Conservation (phyloP, 2,888 invertebrate species). For the Pachycephus smyrnensis region DNA sequence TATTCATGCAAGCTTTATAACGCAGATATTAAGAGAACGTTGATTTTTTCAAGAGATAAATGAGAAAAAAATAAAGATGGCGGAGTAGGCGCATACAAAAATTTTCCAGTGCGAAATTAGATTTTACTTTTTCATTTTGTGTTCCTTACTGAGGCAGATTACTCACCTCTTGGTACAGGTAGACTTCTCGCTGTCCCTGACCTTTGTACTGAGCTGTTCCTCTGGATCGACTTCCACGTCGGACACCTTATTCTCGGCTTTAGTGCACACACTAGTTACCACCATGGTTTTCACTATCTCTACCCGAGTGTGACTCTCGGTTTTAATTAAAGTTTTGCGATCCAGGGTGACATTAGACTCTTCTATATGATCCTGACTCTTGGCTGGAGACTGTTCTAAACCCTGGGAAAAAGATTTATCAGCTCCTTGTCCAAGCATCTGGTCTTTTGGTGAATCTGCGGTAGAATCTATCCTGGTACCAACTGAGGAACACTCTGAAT, state of each 20-base stretch:
- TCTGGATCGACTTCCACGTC: neutral
- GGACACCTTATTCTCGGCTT: neutral
- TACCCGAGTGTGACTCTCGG: neutral
- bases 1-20: too few relatives aligned
- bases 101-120: too few relatives aligned
- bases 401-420: too few relatives aligned
- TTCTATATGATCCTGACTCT: too few relatives aligned
- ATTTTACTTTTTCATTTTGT: too few relatives aligned
- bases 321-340: neutral
- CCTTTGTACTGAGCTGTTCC: neutral
- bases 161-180: neutral
- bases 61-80: too few relatives aligned
- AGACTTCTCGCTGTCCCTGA: neutral
- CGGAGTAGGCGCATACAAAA: too few relatives aligned
- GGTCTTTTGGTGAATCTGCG: neutral
- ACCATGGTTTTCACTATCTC: neutral
- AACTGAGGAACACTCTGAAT: slow-evolving; percentile 52
- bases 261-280: neutral
- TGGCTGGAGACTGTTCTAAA: too few relatives aligned
- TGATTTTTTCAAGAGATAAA: too few relatives aligned
- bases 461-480: slow-evolving; percentile 29
- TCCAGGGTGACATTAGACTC: too few relatives aligned
- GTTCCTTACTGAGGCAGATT: neutral
- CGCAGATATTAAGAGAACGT: too few relatives aligned
- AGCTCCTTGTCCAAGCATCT: too few relatives aligned